Evolutionary conservation across 2,797 vertebrate species (phyloP), one percentile per base, ranked within the genome.

Genomic region (Bucorvus abyssinicus): DNA sequence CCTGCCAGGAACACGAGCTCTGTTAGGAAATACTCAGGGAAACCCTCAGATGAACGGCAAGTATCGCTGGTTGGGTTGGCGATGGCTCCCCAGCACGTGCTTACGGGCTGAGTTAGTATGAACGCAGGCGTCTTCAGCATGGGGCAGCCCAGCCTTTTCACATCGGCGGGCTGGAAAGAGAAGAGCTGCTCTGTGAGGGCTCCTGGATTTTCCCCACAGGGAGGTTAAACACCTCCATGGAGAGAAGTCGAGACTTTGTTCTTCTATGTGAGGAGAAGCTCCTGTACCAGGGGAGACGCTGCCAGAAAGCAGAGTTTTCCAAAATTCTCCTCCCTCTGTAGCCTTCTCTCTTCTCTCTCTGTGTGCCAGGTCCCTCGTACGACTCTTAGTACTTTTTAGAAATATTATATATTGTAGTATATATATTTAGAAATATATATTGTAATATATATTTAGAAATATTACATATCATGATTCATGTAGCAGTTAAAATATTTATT

Each of bases 61-160:
- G 55, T 40, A 34, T 4, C 68, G 67, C 15, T 34, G 15, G 70
- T 56, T 78, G 75, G 78, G 57, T 7, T 49, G 36, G 42, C 2
- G 0, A 14, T 70, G 38, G 29, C 57, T 47, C 14, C 44, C 24
- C 15, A 20, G 65, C 5, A 16, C 0, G 0, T n/a, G n/a, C 12
- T 71, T 30, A 16, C 0, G 8, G 74, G 79, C 40, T 53, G 34
- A 67, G 69, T 45, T 50, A 42, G 26, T 1, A 0, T 50, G 34
- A 34, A 44, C 20, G 4, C 15, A 47, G 57, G 20, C 9, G 2
- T 19, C 55, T 82, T 69, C 24, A 22, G 32, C 17, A 0, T 11
- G 53, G 65, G 27, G 42, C 2, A 5, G 56, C 30, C 36, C 1
- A 1, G 15, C 30, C n/a, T 56, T 59, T 61, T 44, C 3, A 2